Conservation (phyloP, 30 jellyfish, hydroid and myxozoan species). For the Rhopilema esculentum region DNA sequence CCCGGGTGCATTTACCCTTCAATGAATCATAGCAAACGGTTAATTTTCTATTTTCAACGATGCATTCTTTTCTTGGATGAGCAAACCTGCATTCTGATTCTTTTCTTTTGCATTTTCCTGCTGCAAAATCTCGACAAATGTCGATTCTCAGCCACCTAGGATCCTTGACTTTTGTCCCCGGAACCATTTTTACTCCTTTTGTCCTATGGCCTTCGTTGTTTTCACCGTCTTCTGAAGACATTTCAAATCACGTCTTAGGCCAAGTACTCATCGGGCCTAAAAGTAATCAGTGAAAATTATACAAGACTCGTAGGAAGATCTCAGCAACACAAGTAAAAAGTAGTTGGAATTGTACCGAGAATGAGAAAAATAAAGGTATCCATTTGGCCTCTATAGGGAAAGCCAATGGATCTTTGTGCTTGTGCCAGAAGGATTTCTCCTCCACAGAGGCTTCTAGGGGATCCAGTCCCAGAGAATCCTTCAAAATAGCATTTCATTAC, state of each 20-base stretch:
- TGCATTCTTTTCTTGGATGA: conserved; percentile 58
- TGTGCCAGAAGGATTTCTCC: background rate
- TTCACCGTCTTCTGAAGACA: background rate
- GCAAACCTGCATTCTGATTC: conserved; percentile 67
- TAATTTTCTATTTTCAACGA: conserved; percentile 47
- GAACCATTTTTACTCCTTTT: background rate
- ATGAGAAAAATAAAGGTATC: no score
- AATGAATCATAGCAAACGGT: conserved; percentile 70
- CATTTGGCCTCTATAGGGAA: no score
- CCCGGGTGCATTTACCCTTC: conserved; percentile 72
- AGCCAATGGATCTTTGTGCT: no score
- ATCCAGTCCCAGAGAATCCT: background rate
- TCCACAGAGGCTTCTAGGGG: background rate
- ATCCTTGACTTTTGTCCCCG: conserved; percentile 57
- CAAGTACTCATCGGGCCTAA: background rate
- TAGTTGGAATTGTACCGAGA: no score
- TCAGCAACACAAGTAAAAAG: no score
- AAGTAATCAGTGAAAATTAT: background rate
- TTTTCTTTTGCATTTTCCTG: conserved; percentile 51
- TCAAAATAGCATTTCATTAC: background rate
- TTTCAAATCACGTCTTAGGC: background rate
- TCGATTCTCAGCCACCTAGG: conserved; percentile 74
- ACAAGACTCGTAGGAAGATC: no score
- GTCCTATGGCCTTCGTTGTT: background rate
- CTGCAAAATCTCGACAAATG: conserved; percentile 62